Percentiles rank a stretch among this genome's conserved stretches.
These are phyloP conservation scores for cattle (Bos taurus) DNA, from an alignment of 2,113 vertebrate species.

Conservation along the genomic window DNA sequence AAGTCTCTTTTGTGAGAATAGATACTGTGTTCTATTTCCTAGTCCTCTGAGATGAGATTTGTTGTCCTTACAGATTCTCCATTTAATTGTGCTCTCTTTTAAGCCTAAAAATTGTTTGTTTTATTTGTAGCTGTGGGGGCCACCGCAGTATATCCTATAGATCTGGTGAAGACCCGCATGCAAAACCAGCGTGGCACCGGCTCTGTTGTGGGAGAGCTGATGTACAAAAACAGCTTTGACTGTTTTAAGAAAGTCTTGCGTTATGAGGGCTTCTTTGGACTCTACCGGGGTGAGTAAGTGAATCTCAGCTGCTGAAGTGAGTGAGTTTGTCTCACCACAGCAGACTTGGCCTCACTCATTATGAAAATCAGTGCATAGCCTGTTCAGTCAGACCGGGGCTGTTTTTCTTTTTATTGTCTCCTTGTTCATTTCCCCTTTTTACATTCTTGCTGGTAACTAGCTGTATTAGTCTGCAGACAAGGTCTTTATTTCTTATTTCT, in stretches of 20 bases:
- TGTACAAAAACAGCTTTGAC: conserved; percentile 98
- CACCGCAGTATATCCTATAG: conserved; percentile 95
- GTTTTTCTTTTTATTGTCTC: conserved; percentile 28
- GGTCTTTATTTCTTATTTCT: conserved; percentile 33
- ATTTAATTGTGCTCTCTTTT: background rate
- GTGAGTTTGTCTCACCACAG: background rate
- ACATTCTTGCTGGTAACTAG: background rate
- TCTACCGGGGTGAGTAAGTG: conserved; percentile 91
- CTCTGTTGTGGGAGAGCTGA: conserved; percentile 92
- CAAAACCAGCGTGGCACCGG: conserved; percentile 94
- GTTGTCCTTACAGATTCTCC: background rate
- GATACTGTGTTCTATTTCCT: background rate
- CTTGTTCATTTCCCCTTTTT: background rate
- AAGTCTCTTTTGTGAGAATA: background rate
- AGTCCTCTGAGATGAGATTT: background rate
- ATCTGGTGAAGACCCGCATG: conserved; percentile 98
- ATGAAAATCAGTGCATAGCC: background rate
- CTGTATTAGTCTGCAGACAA: background rate
- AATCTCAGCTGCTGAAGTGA: background rate
- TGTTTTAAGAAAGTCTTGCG: conserved; percentile 96
- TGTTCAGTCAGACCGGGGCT: background rate
- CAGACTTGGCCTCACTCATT: background rate
- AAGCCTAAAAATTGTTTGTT: conserved; percentile 55
- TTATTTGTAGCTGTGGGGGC: conserved; percentile 90
- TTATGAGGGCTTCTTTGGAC: conserved; percentile 95